phyloP scores from a whole-genome alignment of 2,113 vertebrate species.

The Chroicocephalus ridibundus region DNA sequence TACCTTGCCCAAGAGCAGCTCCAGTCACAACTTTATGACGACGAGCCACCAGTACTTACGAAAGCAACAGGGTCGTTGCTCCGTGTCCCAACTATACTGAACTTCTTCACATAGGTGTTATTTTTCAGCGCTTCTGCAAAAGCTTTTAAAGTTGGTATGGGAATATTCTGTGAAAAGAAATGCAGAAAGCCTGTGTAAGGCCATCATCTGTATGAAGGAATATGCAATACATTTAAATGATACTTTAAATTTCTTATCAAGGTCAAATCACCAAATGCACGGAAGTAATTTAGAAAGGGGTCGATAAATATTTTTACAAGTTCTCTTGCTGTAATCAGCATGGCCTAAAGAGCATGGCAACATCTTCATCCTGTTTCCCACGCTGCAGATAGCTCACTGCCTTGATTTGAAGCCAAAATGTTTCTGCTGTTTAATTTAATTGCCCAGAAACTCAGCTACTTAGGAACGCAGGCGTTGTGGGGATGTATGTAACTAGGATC shows the following conservation, averaged over 20 bases:
- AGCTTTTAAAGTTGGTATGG: constrained; percentile 87
- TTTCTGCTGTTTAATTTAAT: background rate
- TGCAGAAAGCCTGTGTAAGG: background rate
- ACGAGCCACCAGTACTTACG: constrained; percentile 74
- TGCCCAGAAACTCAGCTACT: background rate
- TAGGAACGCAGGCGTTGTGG: accelerated
- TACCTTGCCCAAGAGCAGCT: background rate
- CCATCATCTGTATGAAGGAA: background rate
- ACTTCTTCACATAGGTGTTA: constrained; percentile 88
- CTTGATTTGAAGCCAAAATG: background rate
- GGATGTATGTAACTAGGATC: background rate
- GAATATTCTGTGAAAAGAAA: constrained; percentile 86
- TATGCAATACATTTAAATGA: background rate
- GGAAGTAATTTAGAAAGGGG: background rate
- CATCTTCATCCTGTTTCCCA: background rate
- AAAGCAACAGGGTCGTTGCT: constrained; percentile 94
- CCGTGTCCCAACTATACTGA: constrained; percentile 95
- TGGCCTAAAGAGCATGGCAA: background rate
- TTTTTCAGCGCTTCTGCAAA: constrained; percentile 89
- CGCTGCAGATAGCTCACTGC: background rate
- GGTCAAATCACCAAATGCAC: background rate
- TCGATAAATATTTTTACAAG: background rate
- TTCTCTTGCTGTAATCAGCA: background rate
- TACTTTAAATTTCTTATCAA: background rate
- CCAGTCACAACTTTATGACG: background rate